Conservation (phyloP, 1,140 invertebrate species). For the Drosophila micromelanica region DNA sequence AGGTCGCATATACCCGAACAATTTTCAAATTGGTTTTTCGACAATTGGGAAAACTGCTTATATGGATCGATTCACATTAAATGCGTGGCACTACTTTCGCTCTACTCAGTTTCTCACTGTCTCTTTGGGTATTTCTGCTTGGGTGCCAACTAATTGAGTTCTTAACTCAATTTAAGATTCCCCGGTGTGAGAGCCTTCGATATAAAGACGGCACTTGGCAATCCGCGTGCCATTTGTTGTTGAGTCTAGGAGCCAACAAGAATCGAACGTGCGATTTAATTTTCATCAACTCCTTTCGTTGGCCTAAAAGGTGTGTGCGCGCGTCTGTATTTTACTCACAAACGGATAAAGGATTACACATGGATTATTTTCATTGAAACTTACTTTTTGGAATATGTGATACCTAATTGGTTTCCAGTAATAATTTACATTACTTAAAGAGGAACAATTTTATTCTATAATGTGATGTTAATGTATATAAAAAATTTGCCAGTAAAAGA, state of each 20-base stretch:
- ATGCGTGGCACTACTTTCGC: conserved; percentile 43
- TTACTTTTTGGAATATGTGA: conserved; percentile 9
- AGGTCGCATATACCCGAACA: conserved; percentile 24
- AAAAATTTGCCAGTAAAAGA: too few species aligned
- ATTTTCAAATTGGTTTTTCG: conserved; percentile 21
- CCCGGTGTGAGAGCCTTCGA: conserved; percentile 50
- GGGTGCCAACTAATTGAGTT: conserved; percentile 54
- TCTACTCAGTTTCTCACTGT: conserved; percentile 34
- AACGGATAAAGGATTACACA: conserved; percentile 46
- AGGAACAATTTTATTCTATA: too few species aligned
- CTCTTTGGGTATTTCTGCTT: conserved; percentile 22
- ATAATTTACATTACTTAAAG: neutral
- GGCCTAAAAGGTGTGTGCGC: conserved; percentile 63
- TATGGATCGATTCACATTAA: conserved; percentile 73
- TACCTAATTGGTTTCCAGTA: neutral
- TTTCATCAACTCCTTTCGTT: conserved; percentile 72
- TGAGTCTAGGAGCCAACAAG: conserved; percentile 81
- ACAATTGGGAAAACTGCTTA: conserved; percentile 68
- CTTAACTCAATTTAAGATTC: conserved; percentile 30
- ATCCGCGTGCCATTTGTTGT: conserved; percentile 82
- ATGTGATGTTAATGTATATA: too few species aligned
- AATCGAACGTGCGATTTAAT: conserved; percentile 73
- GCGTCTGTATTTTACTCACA: conserved; percentile 11
- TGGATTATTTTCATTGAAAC: neutral
- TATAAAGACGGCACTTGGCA: conserved; percentile 71